phyloP scores from a whole-genome alignment of 1,140 invertebrate species.

The Brachionus paranguensis region DNA sequence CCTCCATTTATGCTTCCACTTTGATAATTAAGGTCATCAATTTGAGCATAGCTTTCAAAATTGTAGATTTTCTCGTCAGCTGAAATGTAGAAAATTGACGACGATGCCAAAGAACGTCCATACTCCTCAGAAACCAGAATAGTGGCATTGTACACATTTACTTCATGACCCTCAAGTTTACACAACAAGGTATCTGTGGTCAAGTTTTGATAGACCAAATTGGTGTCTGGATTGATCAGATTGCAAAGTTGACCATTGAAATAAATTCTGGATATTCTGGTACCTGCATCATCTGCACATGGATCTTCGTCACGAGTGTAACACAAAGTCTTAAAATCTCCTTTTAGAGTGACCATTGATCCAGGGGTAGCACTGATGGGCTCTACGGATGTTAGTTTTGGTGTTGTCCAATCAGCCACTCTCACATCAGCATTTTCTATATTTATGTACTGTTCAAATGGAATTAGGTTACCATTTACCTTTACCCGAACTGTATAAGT shows the following conservation, averaged over 20 bases:
- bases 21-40: neutral
- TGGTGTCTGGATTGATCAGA: neutral
- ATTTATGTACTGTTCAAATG: slow-evolving; percentile 1
- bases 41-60: slow-evolving; percentile 40
- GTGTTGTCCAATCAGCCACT: slow-evolving; percentile 41
- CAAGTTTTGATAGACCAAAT: neutral
- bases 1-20: slow-evolving; percentile 4
- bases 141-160: slow-evolving; percentile 10
- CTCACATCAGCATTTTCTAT: neutral
- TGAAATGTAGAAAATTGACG: neutral
- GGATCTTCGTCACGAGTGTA: neutral
- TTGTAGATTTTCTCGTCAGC: slow-evolving; percentile 15
- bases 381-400: slow-evolving; percentile 42
- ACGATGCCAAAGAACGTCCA: neutral
- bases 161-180: slow-evolving; percentile 13
- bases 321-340: slow-evolving; percentile 36
- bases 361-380: slow-evolving; percentile 41
- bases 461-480: slow-evolving; percentile 20
- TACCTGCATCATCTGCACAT: slow-evolving; percentile 8
- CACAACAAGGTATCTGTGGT: neutral
- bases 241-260: slow-evolving; percentile 26
- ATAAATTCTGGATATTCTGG: slow-evolving; percentile 5
- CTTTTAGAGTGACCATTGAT: slow-evolving; percentile 42
- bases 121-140: neutral
- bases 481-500: neutral